Evolutionary conservation across 2,888 invertebrate species (phyloP).

Genomic region (Arctia plantaginis): DNA sequence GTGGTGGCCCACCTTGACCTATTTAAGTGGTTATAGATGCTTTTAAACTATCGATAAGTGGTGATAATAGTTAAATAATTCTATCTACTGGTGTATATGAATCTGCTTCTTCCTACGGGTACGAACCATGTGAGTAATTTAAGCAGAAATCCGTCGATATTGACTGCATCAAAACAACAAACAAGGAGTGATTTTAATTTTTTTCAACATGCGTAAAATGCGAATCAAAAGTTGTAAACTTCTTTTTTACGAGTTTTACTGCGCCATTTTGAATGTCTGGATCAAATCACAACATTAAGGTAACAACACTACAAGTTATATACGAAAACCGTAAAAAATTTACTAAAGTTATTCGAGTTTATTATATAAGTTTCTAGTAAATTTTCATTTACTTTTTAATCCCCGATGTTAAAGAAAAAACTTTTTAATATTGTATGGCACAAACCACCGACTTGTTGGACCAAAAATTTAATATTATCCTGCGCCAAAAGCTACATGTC

Average conservation of each 20-base stretch:
- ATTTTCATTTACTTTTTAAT: neutral
- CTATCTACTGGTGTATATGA: neutral
- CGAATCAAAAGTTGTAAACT: too few species aligned
- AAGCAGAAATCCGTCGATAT: neutral
- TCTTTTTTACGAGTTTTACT: too few species aligned
- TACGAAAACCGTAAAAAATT: neutral
- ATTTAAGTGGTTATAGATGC: neutral
- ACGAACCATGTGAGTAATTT: neutral
- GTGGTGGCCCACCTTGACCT: neutral
- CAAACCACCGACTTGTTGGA: slow-evolving; percentile 13
- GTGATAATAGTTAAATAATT: neutral
- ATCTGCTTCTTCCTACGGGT: too few species aligned
- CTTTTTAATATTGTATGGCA: slow-evolving; percentile 13
- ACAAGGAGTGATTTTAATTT: too few species aligned
- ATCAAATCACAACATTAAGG: too few species aligned
- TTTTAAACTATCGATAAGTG: neutral
- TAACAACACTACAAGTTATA: too few species aligned
- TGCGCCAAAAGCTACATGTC: slow-evolving; percentile 26
- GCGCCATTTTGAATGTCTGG: too few species aligned
- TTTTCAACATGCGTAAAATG: too few species aligned
- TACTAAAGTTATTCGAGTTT: neutral
- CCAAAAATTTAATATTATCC: slow-evolving; percentile 27
- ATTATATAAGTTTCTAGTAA: neutral
- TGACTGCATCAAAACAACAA: too few species aligned
- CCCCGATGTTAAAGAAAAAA: slow-evolving; percentile 11